These are phyloP conservation scores for Tretioscincus oriximinensis DNA, from an alignment of 2,113 vertebrate genomes.

Conservation along the genomic window DNA sequence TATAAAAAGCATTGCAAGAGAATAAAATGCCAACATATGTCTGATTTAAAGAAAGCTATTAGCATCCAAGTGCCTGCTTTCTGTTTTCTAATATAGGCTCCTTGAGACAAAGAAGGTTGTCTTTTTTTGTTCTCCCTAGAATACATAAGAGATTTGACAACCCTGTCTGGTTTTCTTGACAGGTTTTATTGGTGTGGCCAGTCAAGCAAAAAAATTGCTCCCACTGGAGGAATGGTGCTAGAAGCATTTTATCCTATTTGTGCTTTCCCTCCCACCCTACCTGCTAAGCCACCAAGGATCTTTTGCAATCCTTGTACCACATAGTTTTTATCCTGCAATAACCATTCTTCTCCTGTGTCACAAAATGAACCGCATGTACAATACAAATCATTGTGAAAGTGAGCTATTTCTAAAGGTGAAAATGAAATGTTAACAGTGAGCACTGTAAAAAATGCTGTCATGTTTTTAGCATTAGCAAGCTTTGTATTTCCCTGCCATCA, in stretches of 20 bases:
- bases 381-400: constrained; percentile 24
- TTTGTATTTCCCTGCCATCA: not conserved
- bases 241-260: constrained; percentile 35
- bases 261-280: constrained; percentile 17
- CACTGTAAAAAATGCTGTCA: constrained; percentile 13
- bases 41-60: not conserved
- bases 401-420: constrained; percentile 25
- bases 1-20: not conserved
- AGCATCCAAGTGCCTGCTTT: constrained; percentile 7
- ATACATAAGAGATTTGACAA: constrained; percentile 25
- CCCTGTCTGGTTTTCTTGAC: constrained; percentile 15
- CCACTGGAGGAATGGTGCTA: constrained; percentile 21
- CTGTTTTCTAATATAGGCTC: constrained; percentile 18
- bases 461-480: constrained; percentile 13
- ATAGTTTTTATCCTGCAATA: constrained; percentile 47
- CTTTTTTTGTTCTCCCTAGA: constrained; percentile 11
- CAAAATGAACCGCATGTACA: constrained; percentile 38
- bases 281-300: not conserved
- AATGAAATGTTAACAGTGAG: constrained; percentile 15
- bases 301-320: not conserved
- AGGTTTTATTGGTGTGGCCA: constrained; percentile 34
- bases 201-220: constrained; percentile 22
- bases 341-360: constrained; percentile 44
- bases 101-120: not conserved
- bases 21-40: not conserved